Percentiles rank a stretch among this genome's conserved stretches.
These are phyloP conservation scores for Callaeas wilsoni DNA, from an alignment of 2,113 vertebrate genomes.

Conservation along the genomic window DNA sequence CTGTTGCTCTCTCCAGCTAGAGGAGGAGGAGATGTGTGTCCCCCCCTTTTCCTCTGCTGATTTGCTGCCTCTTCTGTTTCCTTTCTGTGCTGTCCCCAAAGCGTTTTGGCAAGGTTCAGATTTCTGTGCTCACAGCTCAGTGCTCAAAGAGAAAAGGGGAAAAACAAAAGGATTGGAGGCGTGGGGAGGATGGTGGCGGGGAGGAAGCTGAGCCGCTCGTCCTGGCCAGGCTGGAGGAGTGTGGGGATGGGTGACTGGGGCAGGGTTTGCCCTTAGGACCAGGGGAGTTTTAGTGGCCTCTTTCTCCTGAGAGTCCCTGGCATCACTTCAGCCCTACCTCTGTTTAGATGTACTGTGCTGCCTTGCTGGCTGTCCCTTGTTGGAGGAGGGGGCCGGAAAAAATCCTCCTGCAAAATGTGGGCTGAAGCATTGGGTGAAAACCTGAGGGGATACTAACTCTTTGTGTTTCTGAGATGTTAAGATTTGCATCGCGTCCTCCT, in stretches of 20 bases:
- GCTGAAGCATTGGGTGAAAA: background rate
- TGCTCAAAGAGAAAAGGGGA: conserved; percentile 73
- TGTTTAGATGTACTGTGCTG: background rate
- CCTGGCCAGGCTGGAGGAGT: conserved; percentile 6
- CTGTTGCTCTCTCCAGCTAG: conserved; percentile 54
- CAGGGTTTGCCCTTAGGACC: background rate
- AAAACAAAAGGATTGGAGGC: conserved; percentile 62
- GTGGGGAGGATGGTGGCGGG: background rate
- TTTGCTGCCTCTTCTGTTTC: conserved; percentile 64
- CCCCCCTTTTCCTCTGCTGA: conserved; percentile 39
- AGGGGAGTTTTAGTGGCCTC: background rate
- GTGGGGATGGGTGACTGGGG: background rate
- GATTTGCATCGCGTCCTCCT: background rate
- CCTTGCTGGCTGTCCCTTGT: background rate
- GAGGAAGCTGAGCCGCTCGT: background rate
- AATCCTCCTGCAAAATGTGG: background rate
- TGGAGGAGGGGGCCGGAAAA: background rate
- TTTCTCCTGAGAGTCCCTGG: background rate
- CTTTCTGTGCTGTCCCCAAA: conserved; percentile 64
- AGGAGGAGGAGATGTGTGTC: conserved; percentile 7
- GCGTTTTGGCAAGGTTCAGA: conserved; percentile 75
- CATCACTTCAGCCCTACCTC: background rate
- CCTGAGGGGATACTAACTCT: background rate
- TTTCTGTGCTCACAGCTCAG: conserved; percentile 74
- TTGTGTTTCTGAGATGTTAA: background rate